A percentile compares a stretch with the other conserved stretches of the same genome.
Evolutionary conservation across 2,888 invertebrate genomes (phyloP).

Genomic region (Erebia ligea): DNA sequence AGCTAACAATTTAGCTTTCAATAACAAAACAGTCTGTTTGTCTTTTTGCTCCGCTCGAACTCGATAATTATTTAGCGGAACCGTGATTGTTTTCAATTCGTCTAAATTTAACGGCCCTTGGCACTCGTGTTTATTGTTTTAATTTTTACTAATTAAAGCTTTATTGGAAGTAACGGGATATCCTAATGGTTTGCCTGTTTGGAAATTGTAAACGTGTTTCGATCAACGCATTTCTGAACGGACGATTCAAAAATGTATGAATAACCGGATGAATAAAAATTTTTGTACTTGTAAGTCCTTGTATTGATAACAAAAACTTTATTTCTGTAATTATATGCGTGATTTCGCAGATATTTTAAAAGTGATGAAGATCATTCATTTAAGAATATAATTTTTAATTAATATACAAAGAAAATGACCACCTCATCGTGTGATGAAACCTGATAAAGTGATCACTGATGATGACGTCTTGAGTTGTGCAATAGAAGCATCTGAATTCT

Average conservation of each 20-base stretch:
- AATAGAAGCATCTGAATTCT: neutral
- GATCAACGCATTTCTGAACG: constrained; percentile 3
- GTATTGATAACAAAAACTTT: no score
- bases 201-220: constrained; percentile 20
- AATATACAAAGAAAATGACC: no score
- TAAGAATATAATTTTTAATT: no score
- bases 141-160: constrained; percentile 41
- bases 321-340: no score
- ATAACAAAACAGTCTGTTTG: constrained; percentile 59
- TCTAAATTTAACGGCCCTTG: constrained; percentile 44
- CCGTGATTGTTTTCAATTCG: constrained; percentile 47
- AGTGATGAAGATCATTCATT: no score
- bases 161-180: constrained; percentile 42
- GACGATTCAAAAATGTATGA: neutral
- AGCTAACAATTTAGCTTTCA: constrained; percentile 69
- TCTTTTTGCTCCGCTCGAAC: constrained; percentile 58
- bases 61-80: constrained; percentile 51
- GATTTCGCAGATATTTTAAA: no score
- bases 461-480: neutral
- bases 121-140: constrained; percentile 36
- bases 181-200: constrained; percentile 27
- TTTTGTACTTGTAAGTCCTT: no score
- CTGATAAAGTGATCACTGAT: neutral
- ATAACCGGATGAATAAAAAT: no score
- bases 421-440: no score